Conservation (phyloP, 2,113 vertebrate species). For the Elachura formosa region DNA sequence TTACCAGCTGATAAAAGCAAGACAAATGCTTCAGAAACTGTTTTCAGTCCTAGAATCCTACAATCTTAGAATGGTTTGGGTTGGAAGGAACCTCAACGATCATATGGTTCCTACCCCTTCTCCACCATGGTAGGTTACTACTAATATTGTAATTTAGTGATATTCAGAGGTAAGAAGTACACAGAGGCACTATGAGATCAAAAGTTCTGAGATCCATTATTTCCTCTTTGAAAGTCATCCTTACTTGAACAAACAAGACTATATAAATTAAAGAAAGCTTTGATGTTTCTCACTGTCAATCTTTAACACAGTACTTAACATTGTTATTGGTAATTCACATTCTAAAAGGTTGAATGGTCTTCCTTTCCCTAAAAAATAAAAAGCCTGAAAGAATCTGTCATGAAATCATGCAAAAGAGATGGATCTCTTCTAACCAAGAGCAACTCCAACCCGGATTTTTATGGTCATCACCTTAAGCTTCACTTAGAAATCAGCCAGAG, state of each 20-base stretch:
- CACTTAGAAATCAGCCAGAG: not conserved
- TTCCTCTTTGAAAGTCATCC: not conserved
- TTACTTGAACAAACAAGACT: not conserved
- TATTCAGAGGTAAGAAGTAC: not conserved
- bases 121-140: not conserved
- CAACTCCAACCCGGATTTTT: not conserved
- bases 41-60: not conserved
- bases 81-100: not conserved
- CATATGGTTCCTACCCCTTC: not conserved
- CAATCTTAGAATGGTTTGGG: not conserved
- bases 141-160: not conserved
- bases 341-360: not conserved
- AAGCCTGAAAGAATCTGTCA: not conserved
- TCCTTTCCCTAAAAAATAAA: not conserved
- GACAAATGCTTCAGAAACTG: not conserved
- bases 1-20: not conserved
- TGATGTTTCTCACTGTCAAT: not conserved
- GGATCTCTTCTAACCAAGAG: not conserved
- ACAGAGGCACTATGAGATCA: not conserved
- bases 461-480: not conserved
- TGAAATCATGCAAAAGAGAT: not conserved
- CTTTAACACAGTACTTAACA: not conserved
- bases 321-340: not conserved
- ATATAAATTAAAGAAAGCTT: not conserved
- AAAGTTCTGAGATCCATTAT: not conserved